These are phyloP conservation scores for Zalophus californianus DNA, from an alignment of 2,797 vertebrate genomes.

Conservation along the genomic window DNA sequence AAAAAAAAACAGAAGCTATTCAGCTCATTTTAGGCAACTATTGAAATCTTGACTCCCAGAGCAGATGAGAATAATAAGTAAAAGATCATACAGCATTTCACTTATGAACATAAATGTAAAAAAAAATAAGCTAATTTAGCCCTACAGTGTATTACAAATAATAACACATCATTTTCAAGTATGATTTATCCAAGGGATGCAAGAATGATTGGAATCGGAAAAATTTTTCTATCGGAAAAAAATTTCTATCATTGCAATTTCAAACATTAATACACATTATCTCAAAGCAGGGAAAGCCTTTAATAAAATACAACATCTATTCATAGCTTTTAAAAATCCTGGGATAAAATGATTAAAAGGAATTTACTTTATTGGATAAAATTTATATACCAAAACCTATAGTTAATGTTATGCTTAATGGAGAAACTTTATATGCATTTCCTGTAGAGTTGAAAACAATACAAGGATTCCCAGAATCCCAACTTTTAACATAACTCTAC, in stretches of 20 bases:
- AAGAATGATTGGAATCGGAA: background rate
- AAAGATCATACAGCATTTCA: background rate
- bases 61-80: background rate
- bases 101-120: background rate
- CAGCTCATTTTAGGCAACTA: background rate
- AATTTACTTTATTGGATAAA: background rate
- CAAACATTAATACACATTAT: slow-evolving; percentile 17
- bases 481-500: background rate
- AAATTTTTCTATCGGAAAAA: background rate
- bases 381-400: background rate
- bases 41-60: background rate
- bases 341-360: background rate
- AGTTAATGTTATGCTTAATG: background rate
- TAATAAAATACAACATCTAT: background rate
- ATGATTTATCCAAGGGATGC: background rate
- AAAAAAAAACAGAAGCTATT: background rate
- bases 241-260: background rate
- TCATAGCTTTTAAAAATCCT: background rate
- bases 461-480: background rate
- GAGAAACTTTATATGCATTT: background rate
- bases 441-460: background rate
- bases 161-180: background rate
- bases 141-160: background rate
- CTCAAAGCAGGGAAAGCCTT: background rate
- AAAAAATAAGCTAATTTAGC: background rate